Evolutionary conservation across 2,113 vertebrate genomes (phyloP), one percentile per base, ranked within the genome.

Genomic region (Callopanchax toddi): DNA sequence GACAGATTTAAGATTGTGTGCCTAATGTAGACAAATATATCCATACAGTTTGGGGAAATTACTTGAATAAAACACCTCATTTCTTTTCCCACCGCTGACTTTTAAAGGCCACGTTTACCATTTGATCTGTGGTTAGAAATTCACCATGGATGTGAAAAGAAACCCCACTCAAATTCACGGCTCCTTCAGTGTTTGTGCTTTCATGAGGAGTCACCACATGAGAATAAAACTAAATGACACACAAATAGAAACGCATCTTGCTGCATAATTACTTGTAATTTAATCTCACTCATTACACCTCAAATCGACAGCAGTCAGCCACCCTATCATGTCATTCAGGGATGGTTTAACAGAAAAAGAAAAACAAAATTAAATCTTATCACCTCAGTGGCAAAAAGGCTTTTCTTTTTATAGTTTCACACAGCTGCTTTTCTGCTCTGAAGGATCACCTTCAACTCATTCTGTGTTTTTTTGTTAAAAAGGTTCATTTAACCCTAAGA

Each of bases 271-370:
- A 23, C n/a, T 0, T 13, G 10, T 71, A 45, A 58, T 61, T 61
- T 22, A 11, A 61, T 65, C 6, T 23, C 16, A 36, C 17, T 29
- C 61, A 51, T 71, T 62, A 55, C 22, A 59, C 22, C 44, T 55
- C 25, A 63, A 67, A 58, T 83, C 43, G 56, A 7, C 26, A 45
- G 37, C 50, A 73, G 36, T 81, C 57, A 73, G 34, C 32, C 45
- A 55, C 13, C 26, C 11, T 40, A 22, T 66, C 3, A 4, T 56
- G 11, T 18, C 18, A 59, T 72, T 79, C 63, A 9, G 20, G 65
- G 55, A 45, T 52, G 29, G 62, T 46, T 73, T 59, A 39, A 71
- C 29, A 34, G 21, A 52, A 48, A 58, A 64, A 7, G 21, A 49
- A 71, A 55, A 52, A 64, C 6, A 51, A 53, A 44, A 65, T 59